phyloP scores from a whole-genome alignment of 2,888 invertebrate species.

The Microctonus aethiopoides region DNA sequence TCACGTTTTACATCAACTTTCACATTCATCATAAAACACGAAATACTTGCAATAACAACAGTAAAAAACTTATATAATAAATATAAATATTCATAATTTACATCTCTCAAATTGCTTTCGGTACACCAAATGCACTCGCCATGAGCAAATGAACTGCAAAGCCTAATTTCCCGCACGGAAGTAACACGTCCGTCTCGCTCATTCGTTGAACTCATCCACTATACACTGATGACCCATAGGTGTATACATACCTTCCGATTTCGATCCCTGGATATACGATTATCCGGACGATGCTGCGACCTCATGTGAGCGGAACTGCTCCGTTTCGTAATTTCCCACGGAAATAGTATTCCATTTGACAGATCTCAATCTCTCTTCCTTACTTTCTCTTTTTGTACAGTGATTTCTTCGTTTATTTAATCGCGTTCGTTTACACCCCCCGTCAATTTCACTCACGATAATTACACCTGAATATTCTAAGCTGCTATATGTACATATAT shows the following conservation, averaged over 20 bases:
- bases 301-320: slow-evolving; percentile 32
- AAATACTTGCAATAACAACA: no score
- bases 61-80: neutral
- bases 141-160: neutral
- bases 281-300: slow-evolving; percentile 27
- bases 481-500: no score
- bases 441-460: neutral
- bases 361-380: neutral
- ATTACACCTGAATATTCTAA: no score
- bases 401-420: neutral
- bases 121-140: neutral
- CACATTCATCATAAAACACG: no score
- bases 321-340: slow-evolving; percentile 36
- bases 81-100: no score
- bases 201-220: neutral
- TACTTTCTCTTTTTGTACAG: neutral
- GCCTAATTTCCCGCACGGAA: slow-evolving; percentile 27
- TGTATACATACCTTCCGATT: slow-evolving; percentile 19
- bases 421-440: neutral
- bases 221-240: neutral
- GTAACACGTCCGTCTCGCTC: slow-evolving; percentile 9
- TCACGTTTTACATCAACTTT: no score
- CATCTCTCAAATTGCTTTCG: neutral
- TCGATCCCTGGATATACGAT: slow-evolving; percentile 23
- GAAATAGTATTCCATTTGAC: slow-evolving; percentile 33